Conservation (phyloP, 2,888 invertebrate genomes). For the Heliconius aoede region DNA sequence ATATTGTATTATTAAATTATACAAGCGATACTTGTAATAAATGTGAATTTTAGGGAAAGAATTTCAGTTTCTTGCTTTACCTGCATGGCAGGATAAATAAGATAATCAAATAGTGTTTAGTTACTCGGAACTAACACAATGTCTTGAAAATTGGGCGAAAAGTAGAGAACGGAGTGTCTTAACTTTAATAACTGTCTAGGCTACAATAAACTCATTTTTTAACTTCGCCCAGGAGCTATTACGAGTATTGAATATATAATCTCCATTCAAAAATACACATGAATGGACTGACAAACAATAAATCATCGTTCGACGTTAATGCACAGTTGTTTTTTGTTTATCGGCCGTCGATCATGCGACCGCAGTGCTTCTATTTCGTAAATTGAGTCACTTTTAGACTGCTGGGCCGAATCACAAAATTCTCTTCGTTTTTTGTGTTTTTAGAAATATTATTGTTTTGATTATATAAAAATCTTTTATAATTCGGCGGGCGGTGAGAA, state of each 20-base stretch:
- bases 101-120: not conserved
- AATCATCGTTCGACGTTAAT: slow-evolving; percentile 69
- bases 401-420: not conserved
- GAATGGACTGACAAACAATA: slow-evolving; percentile 63
- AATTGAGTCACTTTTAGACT: slow-evolving; percentile 6
- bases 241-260: slow-evolving; percentile 28
- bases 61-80: too few species aligned
- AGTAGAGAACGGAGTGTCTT: not conserved
- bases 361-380: slow-evolving; percentile 37
- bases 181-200: not conserved
- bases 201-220: too few species aligned
- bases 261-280: slow-evolving; percentile 61
- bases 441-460: not conserved
- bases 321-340: slow-evolving; percentile 74
- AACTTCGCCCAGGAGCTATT: slow-evolving; percentile 1
- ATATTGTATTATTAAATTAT: not conserved
- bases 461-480: too few species aligned
- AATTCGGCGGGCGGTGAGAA: too few species aligned
- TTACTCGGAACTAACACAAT: not conserved
- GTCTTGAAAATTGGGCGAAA: not conserved
- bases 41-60: not conserved
- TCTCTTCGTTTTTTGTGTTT: slow-evolving; percentile 12
- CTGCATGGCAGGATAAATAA: too few species aligned
- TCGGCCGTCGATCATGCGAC: slow-evolving; percentile 56
- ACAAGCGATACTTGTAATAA: not conserved